phyloP scores from a whole-genome alignment of 2,888 invertebrate species.

The Dugesia japonica region DNA sequence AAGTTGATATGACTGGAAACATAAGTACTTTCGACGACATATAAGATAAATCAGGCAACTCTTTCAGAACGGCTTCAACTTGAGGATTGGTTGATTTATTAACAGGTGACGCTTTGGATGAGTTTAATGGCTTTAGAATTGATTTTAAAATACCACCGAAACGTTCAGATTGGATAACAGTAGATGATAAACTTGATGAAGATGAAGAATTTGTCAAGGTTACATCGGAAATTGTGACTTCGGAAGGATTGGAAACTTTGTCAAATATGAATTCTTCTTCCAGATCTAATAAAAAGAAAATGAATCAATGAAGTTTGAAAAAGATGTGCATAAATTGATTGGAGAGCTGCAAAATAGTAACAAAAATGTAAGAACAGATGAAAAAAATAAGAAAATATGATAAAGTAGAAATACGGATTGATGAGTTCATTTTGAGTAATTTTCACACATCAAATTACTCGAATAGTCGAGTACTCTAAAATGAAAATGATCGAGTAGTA shows the following conservation, averaged over 20 bases:
- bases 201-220: not conserved
- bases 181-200: not conserved
- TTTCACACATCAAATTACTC: too few species aligned
- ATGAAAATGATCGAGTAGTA: too few species aligned
- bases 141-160: not conserved
- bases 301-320: too few species aligned
- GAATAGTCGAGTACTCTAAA: too few species aligned
- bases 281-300: not conserved
- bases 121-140: not conserved
- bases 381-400: too few species aligned
- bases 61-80: not conserved
- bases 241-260: not conserved
- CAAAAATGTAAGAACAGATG: too few species aligned
- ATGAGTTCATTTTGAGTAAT: too few species aligned
- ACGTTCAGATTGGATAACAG: not conserved
- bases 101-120: not conserved
- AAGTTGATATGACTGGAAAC: constrained; percentile 14
- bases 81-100: not conserved
- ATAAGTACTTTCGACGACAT: not conserved
- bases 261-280: not conserved
- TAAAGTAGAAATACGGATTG: too few species aligned
- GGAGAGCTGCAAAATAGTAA: too few species aligned
- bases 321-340: too few species aligned
- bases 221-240: not conserved
- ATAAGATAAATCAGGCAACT: not conserved